Evolutionary conservation across 1,140 invertebrate species (phyloP), one percentile per base, ranked within the genome.

Genomic region (Druon quercuslanigerum): DNA sequence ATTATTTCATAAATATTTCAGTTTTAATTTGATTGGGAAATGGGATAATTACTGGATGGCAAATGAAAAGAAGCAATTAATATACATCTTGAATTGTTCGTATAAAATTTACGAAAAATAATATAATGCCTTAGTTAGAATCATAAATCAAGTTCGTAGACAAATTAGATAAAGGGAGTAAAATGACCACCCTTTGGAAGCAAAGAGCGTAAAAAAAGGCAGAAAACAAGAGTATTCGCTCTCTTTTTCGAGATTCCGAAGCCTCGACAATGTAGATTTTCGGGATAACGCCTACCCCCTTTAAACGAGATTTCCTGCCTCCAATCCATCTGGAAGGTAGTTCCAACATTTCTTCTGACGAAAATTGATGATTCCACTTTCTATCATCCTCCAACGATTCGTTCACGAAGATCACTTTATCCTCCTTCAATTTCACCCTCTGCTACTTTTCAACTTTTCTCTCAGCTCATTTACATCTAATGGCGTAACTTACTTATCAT

Each of bases 1-100:
- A 87, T 86, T 5, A 66, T 66, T 40, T 66, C 40, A 66, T 66
- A 40, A 46, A 66, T 7, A 40, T 16, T 8, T 14, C 13, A 66
- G 25, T 40, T 66, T 66, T 40, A 0, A 33, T 33, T 54, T n/a
- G 6, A 54, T 14, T 7, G 11, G 12, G 17, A 54, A 54, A 54
- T 54, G 51, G 16, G 51, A 54, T 54, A 54, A 16, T 54, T 54
- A 54, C 17, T 54, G 14, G 14, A 16, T 54, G 16, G 17, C 16
- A 54, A 54, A 54, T 54, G 51, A 13, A 17, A 54, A 54, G 20
- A 40, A 40, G 12, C 4, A 66, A 66, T 66, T 12, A 40, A 66
- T 66, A 46, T 46, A 13, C 33, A 66, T 66, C 60, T 66, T 9
- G 60, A 66, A 33, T 66, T 66, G n/a, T 14, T 66, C 16, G 16